Evolutionary conservation across 2,797 vertebrate genomes (phyloP).

Genomic region (Epinephelus coioides): DNA sequence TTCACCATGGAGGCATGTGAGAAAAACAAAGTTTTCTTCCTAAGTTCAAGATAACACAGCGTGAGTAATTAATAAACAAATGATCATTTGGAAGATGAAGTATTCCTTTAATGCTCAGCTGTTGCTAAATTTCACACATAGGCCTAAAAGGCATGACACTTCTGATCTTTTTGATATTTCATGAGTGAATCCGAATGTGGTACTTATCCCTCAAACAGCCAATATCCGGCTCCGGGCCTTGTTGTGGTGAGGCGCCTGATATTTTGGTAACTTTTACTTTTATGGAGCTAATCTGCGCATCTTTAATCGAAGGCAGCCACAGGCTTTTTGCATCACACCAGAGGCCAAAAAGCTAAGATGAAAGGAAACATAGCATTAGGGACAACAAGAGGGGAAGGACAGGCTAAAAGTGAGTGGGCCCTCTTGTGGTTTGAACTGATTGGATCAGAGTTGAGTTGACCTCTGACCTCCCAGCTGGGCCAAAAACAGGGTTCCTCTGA

Average conservation of each 20-base stretch:
- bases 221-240: conserved; percentile 25
- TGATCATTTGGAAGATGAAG: too few species aligned
- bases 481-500: conserved; percentile 58
- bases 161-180: conserved; percentile 22
- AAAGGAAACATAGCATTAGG: conserved; percentile 37
- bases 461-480: conserved; percentile 75
- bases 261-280: conserved; percentile 53
- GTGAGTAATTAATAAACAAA: too few species aligned
- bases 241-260: conserved; percentile 45
- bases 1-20: too few species aligned
- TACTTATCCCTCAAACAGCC: conserved; percentile 7
- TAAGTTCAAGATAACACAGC: too few species aligned
- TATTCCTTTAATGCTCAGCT: not conserved
- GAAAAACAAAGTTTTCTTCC: too few species aligned
- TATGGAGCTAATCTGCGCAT: conserved; percentile 41
- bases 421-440: conserved; percentile 64
- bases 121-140: conserved; percentile 24
- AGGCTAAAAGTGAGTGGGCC: conserved; percentile 44
- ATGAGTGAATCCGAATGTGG: conserved; percentile 11
- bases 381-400: conserved; percentile 22
- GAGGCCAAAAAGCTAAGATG: conserved; percentile 49
- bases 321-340: conserved; percentile 46
- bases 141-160: not conserved
- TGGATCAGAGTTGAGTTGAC: conserved; percentile 72
- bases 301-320: conserved; percentile 39